Evolutionary conservation across 2,113 vertebrate genomes (phyloP).

Genomic region (Macroglossus sobrinus): DNA sequence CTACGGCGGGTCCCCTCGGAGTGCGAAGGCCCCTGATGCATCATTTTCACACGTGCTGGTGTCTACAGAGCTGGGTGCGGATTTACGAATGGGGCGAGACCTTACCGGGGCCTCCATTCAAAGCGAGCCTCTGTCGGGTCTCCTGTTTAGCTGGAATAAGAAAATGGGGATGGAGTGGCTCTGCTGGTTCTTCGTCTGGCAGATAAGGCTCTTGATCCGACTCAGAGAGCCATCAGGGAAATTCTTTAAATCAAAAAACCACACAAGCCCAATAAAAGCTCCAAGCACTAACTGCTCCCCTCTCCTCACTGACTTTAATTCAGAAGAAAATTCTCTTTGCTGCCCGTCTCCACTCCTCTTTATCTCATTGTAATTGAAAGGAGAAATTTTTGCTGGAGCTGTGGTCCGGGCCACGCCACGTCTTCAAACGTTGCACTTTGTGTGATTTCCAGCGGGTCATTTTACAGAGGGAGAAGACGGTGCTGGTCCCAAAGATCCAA

Average conservation of each 20-base stretch:
- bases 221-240: not conserved
- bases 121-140: accelerated
- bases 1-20: not conserved
- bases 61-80: accelerated
- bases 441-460: not conserved
- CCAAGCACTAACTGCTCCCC: not conserved
- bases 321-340: slow-evolving; percentile 15
- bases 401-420: not conserved
- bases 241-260: slow-evolving; percentile 2
- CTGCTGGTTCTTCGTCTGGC: not conserved
- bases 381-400: not conserved
- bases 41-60: accelerated
- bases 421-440: not conserved
- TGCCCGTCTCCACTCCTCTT: not conserved
- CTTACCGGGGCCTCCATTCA: accelerated
- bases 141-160: not conserved
- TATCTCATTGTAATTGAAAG: not conserved
- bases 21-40: accelerated
- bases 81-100: not conserved
- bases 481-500: not conserved
- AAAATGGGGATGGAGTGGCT: not conserved
- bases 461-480: not conserved
- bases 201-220: not conserved
- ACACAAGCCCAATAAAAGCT: not conserved
- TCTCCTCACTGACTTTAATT: not conserved